These are phyloP conservation scores for Drosophila trichaetosa DNA, from an alignment of 2,888 invertebrate species.

Conservation along the genomic window DNA sequence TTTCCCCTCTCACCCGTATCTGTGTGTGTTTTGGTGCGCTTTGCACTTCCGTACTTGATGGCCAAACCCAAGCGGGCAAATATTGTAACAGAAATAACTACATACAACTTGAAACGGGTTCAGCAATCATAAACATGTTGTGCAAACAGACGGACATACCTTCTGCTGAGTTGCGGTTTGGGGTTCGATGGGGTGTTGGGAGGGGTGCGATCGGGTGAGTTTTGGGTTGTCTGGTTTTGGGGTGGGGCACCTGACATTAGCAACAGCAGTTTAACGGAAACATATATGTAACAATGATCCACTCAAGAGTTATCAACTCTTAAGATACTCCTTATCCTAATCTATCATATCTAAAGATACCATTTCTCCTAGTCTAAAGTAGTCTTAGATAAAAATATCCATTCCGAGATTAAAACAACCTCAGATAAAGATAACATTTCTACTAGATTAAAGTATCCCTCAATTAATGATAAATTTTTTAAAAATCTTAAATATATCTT, in stretches of 20 bases:
- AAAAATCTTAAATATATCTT: background rate
- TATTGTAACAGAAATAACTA: constrained; percentile 75
- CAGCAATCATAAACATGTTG: constrained; percentile 81
- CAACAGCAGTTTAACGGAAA: constrained; percentile 38
- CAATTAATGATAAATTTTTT: background rate
- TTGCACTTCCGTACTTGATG: constrained; percentile 73
- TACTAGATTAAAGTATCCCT: background rate
- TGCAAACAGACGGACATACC: constrained; percentile 63
- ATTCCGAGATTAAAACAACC: too few relatives aligned
- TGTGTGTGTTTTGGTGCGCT: constrained; percentile 29
- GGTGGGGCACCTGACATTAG: constrained; percentile 57
- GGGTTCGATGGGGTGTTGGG: background rate
- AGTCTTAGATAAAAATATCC: background rate
- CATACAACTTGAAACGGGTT: constrained; percentile 70
- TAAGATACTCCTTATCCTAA: constrained; percentile 12
- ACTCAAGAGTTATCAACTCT: background rate
- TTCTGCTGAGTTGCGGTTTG: constrained; percentile 8
- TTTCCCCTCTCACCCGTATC: background rate
- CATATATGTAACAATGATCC: constrained; percentile 11
- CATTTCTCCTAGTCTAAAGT: background rate
- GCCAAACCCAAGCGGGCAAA: constrained; percentile 62
- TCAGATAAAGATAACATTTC: background rate
- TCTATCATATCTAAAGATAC: background rate
- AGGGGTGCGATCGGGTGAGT: constrained; percentile 3
- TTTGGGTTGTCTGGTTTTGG: constrained; percentile 15